Percentiles rank a stretch among this genome's conserved stretches.
Conservation (phyloP, 2,888 invertebrate genomes). For the Stenolophus ochropezus region DNA sequence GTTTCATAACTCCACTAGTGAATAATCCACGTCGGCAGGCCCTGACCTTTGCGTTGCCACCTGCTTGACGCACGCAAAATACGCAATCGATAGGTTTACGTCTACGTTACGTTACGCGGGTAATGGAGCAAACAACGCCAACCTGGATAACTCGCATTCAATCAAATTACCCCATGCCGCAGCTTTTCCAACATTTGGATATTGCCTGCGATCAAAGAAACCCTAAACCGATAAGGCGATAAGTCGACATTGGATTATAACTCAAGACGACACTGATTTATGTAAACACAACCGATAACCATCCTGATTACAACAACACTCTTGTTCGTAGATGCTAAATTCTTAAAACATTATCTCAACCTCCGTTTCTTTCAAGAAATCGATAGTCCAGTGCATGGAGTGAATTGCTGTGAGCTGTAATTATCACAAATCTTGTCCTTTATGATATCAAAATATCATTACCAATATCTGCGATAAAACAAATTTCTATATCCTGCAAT, state of each 20-base stretch:
- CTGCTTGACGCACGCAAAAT: conserved; percentile 27
- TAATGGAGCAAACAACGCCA: background rate
- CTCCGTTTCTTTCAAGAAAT: too few species aligned
- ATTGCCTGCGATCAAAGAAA: background rate
- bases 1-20: conserved; percentile 49
- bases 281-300: background rate
- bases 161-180: background rate
- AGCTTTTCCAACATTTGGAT: background rate
- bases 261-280: background rate
- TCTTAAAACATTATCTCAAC: too few species aligned
- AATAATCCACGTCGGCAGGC: conserved; percentile 40
- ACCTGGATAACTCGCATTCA: background rate
- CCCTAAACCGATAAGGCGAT: background rate
- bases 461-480: too few species aligned
- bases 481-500: too few species aligned
- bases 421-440: too few species aligned
- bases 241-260: background rate
- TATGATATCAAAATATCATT: too few species aligned
- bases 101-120: background rate
- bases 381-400: too few species aligned
- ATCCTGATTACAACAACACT: too few species aligned
- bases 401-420: too few species aligned
- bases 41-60: conserved; percentile 15
- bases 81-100: conserved; percentile 39
- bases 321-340: too few species aligned